Conservation (phyloP, 30 jellyfish, hydroid and myxozoan genomes). For the Hydractinia symbiolongicarpus region DNA sequence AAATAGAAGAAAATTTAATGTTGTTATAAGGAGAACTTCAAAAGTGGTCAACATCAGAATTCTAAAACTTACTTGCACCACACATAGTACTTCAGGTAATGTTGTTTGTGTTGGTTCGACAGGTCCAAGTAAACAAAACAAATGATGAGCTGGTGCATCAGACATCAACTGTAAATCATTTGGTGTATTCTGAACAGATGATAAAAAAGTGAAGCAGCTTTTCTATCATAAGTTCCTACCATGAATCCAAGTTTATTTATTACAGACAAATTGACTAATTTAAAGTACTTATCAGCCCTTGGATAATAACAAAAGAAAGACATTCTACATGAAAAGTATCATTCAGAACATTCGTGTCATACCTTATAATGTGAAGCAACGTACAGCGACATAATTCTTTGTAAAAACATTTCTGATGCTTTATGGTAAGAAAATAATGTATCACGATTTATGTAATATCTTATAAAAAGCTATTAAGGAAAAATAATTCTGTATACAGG, state of each 20-base stretch:
- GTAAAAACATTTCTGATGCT: constrained; percentile 92
- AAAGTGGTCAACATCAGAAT: not conserved
- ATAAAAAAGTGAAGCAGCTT: not conserved
- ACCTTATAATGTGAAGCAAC: constrained; percentile 99
- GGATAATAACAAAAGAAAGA: too few relatives aligned
- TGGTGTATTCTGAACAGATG: constrained; percentile 72
- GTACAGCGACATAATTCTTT: constrained; percentile 80
- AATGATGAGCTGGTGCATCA: constrained; percentile 99
- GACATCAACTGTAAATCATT: constrained; percentile 97
- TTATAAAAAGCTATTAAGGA: constrained; percentile 21
- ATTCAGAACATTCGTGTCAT: not conserved
- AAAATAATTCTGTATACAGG: not conserved
- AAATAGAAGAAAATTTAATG: not conserved
- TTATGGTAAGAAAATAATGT: constrained; percentile 96
- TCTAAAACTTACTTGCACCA: constrained; percentile 60
- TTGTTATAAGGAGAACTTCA: not conserved
- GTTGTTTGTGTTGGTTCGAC: constrained; percentile 71
- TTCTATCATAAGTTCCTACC: too few relatives aligned
- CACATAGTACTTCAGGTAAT: constrained; percentile 94
- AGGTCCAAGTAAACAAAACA: constrained; percentile 94
- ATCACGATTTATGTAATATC: constrained; percentile 95
- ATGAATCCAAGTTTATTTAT: too few relatives aligned
- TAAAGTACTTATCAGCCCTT: too few relatives aligned
- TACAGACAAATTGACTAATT: too few relatives aligned
- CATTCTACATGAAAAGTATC: too few relatives aligned